phyloP scores from a whole-genome alignment of 2,113 vertebrate genomes.

The Phainopepla nitens region DNA sequence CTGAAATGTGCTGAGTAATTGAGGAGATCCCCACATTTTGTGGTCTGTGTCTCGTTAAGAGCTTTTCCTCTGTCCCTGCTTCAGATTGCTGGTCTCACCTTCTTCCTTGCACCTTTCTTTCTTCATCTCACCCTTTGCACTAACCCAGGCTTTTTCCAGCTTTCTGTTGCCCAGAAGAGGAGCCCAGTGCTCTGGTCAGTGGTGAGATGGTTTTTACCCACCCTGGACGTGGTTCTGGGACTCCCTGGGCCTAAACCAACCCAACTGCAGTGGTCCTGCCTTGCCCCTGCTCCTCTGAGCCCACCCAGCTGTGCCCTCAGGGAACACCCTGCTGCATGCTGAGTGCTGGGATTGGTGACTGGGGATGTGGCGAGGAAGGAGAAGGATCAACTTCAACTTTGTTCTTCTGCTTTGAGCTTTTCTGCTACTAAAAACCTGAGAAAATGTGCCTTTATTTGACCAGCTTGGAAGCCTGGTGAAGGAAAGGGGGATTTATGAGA shows the following conservation, averaged over 20 bases:
- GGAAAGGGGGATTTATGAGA: background rate
- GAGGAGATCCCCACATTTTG: rapidly evolving
- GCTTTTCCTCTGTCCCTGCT: background rate
- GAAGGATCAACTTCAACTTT: background rate
- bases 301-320: background rate
- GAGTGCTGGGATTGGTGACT: background rate
- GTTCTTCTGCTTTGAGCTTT: background rate
- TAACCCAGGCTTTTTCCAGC: background rate
- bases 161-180: background rate
- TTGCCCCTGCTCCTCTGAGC: background rate
- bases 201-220: rapidly evolving
- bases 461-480: background rate
- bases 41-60: background rate
- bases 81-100: background rate
- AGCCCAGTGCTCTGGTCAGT: background rate
- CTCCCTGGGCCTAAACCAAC: background rate
- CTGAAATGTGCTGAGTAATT: background rate
- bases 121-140: background rate
- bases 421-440: background rate
- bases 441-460: background rate
- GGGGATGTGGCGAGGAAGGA: background rate
- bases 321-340: rapidly evolving
- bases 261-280: background rate
- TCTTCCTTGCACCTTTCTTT: background rate
- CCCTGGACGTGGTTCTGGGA: rapidly evolving